Percentiles rank a stretch among this genome's conserved stretches.
phyloP scores from a whole-genome alignment of 2,888 invertebrate genomes.

The Dicroscelio sp. region DNA sequence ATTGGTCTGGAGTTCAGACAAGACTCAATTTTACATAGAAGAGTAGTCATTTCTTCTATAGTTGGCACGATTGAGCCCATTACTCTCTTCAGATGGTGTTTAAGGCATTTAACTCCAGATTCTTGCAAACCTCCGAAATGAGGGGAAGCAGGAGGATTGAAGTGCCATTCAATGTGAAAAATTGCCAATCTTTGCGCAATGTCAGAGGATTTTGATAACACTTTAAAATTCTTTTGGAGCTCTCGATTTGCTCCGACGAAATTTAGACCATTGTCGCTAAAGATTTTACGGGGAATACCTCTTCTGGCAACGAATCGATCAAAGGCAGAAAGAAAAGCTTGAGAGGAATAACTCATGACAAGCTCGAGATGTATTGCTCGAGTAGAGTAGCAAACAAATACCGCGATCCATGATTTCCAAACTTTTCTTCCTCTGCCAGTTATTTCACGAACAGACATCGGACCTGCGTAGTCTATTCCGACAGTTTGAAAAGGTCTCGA shows the following conservation, averaged over 20 bases:
- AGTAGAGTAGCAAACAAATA: neutral
- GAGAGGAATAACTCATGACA: neutral
- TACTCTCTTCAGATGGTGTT: too few relatives aligned
- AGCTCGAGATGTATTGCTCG: neutral
- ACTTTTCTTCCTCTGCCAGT: neutral
- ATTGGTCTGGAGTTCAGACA: neutral
- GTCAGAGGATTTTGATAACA: too few relatives aligned
- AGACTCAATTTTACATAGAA: neutral
- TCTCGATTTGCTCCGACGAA: too few relatives aligned
- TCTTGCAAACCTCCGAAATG: too few relatives aligned
- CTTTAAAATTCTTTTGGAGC: too few relatives aligned
- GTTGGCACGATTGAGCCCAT: too few relatives aligned
- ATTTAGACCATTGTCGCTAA: too few relatives aligned
- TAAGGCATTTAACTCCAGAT: too few relatives aligned
- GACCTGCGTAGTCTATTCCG: neutral
- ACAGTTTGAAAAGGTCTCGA: neutral
- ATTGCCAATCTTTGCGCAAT: too few relatives aligned
- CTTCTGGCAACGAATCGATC: neutral
- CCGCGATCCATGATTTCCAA: neutral
- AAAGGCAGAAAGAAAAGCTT: neutral
- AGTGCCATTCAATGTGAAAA: too few relatives aligned
- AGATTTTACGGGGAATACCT: too few relatives aligned
- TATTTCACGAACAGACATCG: neutral
- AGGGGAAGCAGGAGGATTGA: too few relatives aligned
- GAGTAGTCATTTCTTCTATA: neutral